Evolutionary conservation across 2,113 vertebrate genomes (phyloP).

Genomic region (Cacatua alba): DNA sequence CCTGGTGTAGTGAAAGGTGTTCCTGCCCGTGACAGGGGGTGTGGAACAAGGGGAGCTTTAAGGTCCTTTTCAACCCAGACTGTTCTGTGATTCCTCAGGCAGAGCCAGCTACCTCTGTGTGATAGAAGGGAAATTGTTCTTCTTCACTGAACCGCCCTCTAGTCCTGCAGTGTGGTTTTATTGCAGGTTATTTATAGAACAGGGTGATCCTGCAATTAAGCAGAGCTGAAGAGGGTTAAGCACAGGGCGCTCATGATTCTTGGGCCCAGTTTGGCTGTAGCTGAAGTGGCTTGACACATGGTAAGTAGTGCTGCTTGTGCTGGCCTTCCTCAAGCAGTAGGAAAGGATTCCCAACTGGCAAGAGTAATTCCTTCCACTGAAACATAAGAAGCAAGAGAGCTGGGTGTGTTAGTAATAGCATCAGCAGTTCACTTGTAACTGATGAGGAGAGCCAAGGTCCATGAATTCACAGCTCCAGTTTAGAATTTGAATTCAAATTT

Average conservation of each 20-base stretch:
- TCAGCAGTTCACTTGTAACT: rapidly evolving
- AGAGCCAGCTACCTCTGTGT: neutral
- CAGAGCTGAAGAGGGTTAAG: neutral
- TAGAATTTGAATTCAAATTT: neutral
- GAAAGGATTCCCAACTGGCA: neutral
- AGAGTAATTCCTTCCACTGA: neutral
- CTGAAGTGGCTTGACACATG: neutral
- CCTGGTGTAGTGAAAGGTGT: neutral
- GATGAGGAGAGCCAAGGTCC: neutral
- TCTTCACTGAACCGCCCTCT: neutral
- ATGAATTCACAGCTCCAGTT: neutral
- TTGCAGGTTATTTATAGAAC: neutral
- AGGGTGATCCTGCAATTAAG: neutral
- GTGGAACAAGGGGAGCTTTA: neutral
- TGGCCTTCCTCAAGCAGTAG: neutral
- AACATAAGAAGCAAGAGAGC: neutral
- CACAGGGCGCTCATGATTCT: rapidly evolving
- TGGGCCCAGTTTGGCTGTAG: neutral
- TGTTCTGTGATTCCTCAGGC: neutral
- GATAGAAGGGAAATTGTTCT: neutral
- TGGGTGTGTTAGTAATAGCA: rapidly evolving
- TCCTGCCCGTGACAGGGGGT: neutral
- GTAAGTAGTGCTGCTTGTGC: rapidly evolving
- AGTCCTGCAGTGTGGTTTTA: rapidly evolving
- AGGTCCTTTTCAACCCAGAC: neutral